Conservation (phyloP, 53 echinoderm and acorn worm species). For the Paelopatides confundens region DNA sequence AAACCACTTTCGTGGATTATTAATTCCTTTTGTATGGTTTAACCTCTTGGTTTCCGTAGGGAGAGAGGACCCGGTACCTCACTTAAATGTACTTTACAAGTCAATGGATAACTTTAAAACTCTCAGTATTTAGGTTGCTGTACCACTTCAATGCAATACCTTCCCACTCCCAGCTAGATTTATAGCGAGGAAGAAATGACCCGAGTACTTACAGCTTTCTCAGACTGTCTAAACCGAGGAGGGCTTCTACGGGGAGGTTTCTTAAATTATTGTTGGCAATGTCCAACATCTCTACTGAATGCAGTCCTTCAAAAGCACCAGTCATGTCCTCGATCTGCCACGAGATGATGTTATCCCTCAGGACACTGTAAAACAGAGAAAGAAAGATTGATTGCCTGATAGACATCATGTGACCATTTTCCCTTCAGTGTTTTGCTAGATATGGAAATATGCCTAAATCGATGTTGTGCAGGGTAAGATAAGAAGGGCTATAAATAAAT, state of each 20-base stretch:
- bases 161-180: too few relatives aligned
- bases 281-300: constrained; percentile 63
- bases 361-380: constrained; percentile 68
- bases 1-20: too few relatives aligned
- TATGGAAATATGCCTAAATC: too few relatives aligned
- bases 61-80: too few relatives aligned
- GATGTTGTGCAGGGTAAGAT: too few relatives aligned
- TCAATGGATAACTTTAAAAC: not conserved
- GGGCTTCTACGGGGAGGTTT: constrained; percentile 83
- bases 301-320: constrained; percentile 87
- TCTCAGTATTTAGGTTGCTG: not conserved
- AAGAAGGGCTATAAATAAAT: too few relatives aligned
- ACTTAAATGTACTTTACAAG: too few relatives aligned
- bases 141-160: not conserved
- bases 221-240: constrained; percentile 76
- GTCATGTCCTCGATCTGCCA: constrained; percentile 92
- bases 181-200: not conserved
- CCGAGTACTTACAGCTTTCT: constrained; percentile 77
- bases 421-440: too few relatives aligned
- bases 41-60: too few relatives aligned
- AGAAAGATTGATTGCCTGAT: too few relatives aligned
- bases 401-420: too few relatives aligned
- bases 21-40: too few relatives aligned
- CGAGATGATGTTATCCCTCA: constrained; percentile 90
- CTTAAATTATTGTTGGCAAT: constrained; percentile 87